Evolutionary conservation across 2,797 vertebrate genomes (phyloP).

Genomic region (Amblyopsis hoosieri): DNA sequence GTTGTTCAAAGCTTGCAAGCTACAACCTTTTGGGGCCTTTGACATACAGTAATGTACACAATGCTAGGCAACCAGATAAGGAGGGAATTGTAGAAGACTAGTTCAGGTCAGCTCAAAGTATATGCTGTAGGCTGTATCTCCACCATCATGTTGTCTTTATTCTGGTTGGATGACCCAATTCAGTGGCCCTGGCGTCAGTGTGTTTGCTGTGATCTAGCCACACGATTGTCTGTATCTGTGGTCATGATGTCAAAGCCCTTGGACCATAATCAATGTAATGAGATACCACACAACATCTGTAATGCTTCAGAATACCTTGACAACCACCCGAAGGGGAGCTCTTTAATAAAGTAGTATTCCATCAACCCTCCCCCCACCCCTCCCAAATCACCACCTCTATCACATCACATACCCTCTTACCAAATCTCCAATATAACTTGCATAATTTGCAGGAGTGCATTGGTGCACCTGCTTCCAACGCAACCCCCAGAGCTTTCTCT

Average conservation of each 20-base stretch:
- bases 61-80: not conserved
- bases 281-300: conserved; percentile 59
- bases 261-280: conserved; percentile 52
- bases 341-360: conserved; percentile 28
- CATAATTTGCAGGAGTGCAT: conserved; percentile 26
- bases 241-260: conserved; percentile 39
- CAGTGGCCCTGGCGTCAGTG: conserved; percentile 33
- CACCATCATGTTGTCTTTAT: conserved; percentile 10
- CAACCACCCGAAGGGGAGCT: conserved; percentile 30
- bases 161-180: conserved; percentile 3
- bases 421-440: conserved; percentile 34
- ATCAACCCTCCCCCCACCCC: conserved; percentile 5
- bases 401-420: conserved; percentile 12
- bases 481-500: conserved; percentile 8
- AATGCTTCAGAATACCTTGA: conserved; percentile 39
- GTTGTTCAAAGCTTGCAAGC: no score
- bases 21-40: not conserved
- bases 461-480: conserved; percentile 21
- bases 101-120: not conserved
- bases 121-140: no score
- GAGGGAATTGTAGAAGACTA: not conserved
- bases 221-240: conserved; percentile 38
- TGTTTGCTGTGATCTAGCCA: conserved; percentile 30
- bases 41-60: no score
- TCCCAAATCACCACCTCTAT: conserved; percentile 3